Evolutionary conservation across 2,797 vertebrate genomes (phyloP).

Genomic region (Coilia nasus): DNA sequence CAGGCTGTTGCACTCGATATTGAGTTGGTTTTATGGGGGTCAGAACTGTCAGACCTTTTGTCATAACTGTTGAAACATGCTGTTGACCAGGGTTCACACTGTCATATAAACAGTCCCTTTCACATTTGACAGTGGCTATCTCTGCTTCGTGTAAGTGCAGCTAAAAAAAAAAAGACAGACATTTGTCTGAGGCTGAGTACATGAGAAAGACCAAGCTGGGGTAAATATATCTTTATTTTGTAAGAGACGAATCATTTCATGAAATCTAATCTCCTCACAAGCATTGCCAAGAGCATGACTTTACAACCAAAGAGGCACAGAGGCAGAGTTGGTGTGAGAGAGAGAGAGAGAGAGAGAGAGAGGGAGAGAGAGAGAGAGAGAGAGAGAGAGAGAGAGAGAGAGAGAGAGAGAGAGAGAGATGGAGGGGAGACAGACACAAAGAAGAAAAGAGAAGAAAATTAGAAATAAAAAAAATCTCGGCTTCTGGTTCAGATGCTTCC

Average conservation of each 20-base stretch:
- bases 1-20: background rate
- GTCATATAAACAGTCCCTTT: background rate
- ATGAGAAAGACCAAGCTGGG: background rate
- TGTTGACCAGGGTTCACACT: background rate
- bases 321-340: background rate
- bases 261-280: background rate
- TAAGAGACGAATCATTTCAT: background rate
- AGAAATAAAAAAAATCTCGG: background rate
- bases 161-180: background rate
- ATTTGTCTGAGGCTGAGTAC: background rate
- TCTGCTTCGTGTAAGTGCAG: background rate
- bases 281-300: background rate
- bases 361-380: background rate
- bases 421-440: background rate
- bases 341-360: background rate
- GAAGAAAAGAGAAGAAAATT: too few species aligned
- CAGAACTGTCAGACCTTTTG: background rate
- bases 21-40: background rate
- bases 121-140: background rate
- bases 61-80: slow-evolving; percentile 6
- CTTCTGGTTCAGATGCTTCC: background rate
- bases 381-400: background rate
- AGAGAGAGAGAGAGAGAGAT: background rate
- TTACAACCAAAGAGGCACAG: background rate
- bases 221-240: background rate